Base-by-base conservation (phyloP, 2,797 vertebrate genomes). In the Sebastes oblongus region DNA sequence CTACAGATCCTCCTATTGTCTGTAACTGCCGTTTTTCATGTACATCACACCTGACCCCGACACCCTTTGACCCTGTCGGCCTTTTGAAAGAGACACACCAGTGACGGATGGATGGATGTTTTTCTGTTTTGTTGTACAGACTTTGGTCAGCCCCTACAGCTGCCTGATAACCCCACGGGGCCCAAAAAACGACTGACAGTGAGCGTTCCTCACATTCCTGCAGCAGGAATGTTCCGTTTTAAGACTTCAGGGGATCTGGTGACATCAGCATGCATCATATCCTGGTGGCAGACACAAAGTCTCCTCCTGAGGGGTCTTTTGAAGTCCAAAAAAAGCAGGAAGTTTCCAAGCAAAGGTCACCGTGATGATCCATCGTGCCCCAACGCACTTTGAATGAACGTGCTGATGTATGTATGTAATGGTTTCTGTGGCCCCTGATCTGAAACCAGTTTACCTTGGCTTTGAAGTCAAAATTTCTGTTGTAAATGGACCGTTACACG, bases 1-100 rank as follows among this genome's bases (percentile, higher is more conserved):
- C 60, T 52, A 65, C 82, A 85, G 72, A 87, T 85, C 78, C 88
- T 86, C 60, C 88, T 66, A 85, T 91, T 92, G 91, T 94, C 29
- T 85, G 50, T 2, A 55, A 62, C 66, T 39, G 55, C 55, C 22
- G 39, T 83, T 81, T n/a, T 73, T 85, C 81, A 78, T 89, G 91
- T 90, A 73, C 85, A 79, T 88, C 55, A 5, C 85, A 81, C 73
- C 72, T 77, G 69, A 91, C 87, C 88, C 50, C 4, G 29, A 0
- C 10, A 36, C 20, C 78, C 67, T 76, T 60, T 90, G 80, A 89
- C 84, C 87, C 46, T 1, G 34, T 8, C 10, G 9, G 10, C 24
- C 81, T 82, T 83, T 86, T 66, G 65, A 82, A 88, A 50, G 77
- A 69, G 68, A 66, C 4, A 29, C 11, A 36, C 32, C 4, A 4